Percentiles rank a stretch among this genome's conserved stretches.
Conservation (phyloP, 2,888 invertebrate genomes). For the Lochmaea capreae region DNA sequence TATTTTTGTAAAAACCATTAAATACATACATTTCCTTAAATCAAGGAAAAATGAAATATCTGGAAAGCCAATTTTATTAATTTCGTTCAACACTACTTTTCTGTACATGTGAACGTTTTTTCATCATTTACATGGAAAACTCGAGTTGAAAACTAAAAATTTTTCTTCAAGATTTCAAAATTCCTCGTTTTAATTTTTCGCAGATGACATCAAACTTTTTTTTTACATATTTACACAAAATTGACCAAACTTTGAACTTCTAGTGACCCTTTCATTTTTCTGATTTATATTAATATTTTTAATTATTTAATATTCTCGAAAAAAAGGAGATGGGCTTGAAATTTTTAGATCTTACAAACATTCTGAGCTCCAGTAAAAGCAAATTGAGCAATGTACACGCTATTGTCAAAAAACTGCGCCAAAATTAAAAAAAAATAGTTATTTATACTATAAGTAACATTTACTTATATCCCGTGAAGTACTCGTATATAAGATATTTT, state of each 20-base stretch:
- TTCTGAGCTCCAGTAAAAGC: background rate
- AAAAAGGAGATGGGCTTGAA: background rate
- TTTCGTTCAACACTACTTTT: background rate
- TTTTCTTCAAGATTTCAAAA: conserved; percentile 24
- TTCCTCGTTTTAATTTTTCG: conserved; percentile 26
- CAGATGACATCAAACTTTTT: conserved; percentile 45
- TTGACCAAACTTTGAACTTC: conserved; percentile 22
- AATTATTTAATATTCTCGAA: background rate
- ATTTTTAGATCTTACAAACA: background rate
- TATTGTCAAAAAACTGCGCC: too few relatives aligned
- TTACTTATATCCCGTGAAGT: too few relatives aligned
- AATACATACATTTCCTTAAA: too few relatives aligned
- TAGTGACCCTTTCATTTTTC: background rate
- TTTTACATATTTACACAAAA: conserved; percentile 31
- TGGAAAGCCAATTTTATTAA: too few relatives aligned
- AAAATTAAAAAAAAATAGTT: too few relatives aligned
- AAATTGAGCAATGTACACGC: too few relatives aligned
- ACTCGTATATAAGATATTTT: too few relatives aligned
- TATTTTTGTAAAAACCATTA: too few relatives aligned
- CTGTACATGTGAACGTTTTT: background rate
- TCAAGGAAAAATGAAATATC: too few relatives aligned
- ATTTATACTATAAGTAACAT: too few relatives aligned
- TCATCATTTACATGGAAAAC: background rate
- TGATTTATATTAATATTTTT: background rate
- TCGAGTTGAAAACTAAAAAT: background rate